Conservation (phyloP, 2,113 vertebrate species). For the Pseudorhombus dupliciocellatus region DNA sequence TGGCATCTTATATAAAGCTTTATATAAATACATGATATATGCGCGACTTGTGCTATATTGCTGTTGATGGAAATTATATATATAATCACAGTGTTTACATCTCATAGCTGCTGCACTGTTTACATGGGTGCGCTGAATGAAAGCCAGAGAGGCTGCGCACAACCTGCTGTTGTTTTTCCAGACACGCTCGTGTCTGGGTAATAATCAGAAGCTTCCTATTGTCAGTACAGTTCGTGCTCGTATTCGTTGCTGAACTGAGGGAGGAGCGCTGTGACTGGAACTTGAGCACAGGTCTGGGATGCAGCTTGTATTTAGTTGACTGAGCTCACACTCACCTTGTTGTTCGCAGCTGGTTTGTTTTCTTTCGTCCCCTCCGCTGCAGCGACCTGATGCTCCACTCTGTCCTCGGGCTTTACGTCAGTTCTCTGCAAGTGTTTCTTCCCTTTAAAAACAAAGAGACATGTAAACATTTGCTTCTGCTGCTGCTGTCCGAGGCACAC, state of each 20-base stretch:
- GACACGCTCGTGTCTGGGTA: neutral
- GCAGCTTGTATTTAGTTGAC: too few relatives aligned
- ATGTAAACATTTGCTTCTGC: neutral
- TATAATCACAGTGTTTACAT: neutral
- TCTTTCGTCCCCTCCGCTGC: slow-evolving; percentile 75
- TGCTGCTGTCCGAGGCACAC: neutral
- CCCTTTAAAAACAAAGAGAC: slow-evolving; percentile 54
- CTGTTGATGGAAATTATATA: too few relatives aligned
- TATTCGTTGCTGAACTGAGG: too few relatives aligned
- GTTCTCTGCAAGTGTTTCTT: slow-evolving; percentile 67
- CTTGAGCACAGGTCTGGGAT: too few relatives aligned
- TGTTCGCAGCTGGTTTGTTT: slow-evolving; percentile 70
- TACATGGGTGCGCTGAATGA: neutral
- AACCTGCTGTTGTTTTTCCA: too few relatives aligned
- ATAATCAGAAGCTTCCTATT: neutral
- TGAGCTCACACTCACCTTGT: slow-evolving; percentile 37
- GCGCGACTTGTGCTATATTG: too few relatives aligned
- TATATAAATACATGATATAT: too few relatives aligned
- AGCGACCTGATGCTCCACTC: slow-evolving; percentile 27
- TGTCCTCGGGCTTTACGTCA: slow-evolving; percentile 68
- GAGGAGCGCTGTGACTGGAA: neutral
- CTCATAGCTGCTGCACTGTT: neutral
- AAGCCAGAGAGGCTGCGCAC: neutral
- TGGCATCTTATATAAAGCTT: too few relatives aligned
- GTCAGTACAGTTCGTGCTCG: neutral